Evolutionary conservation across 2,113 vertebrate species (phyloP).

Genomic region (Heloderma charlesbogerti): DNA sequence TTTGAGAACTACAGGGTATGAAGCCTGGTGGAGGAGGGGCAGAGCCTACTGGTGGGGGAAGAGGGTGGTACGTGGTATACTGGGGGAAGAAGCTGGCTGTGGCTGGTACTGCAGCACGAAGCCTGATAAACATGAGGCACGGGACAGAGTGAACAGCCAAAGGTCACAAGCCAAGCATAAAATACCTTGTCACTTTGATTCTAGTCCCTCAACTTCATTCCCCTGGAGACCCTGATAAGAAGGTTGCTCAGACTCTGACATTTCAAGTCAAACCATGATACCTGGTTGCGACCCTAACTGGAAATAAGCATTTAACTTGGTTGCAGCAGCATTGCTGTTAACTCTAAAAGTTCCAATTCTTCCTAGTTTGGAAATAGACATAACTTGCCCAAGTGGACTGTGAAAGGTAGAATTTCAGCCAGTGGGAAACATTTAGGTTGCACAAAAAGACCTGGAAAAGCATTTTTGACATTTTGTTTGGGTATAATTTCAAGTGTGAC

Average conservation of each 20-base stretch:
- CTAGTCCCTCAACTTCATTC: background rate
- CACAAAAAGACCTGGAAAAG: conserved; percentile 37
- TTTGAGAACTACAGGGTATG: background rate
- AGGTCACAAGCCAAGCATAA: background rate
- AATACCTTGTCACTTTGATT: background rate
- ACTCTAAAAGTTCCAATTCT: conserved; percentile 19
- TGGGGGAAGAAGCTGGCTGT: background rate
- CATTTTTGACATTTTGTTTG: background rate
- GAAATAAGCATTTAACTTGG: background rate
- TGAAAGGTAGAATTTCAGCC: conserved; percentile 5
- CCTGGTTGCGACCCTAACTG: background rate
- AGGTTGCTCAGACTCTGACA: background rate
- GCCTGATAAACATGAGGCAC: background rate
- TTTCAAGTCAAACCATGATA: background rate
- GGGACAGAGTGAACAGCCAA: background rate
- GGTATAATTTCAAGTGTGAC: conserved; percentile 38
- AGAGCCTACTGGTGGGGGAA: background rate
- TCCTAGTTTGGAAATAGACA: conserved; percentile 33
- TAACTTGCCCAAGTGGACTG: background rate
- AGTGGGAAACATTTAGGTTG: conserved; percentile 34
- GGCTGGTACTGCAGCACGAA: background rate
- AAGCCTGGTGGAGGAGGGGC: background rate
- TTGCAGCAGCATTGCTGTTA: conserved; percentile 27
- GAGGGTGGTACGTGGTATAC: background rate
- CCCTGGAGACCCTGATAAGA: background rate